A percentile compares a stretch with the other conserved stretches of the same genome.
Conservation (phyloP, 1,140 invertebrate genomes). For the Campodea augens region DNA sequence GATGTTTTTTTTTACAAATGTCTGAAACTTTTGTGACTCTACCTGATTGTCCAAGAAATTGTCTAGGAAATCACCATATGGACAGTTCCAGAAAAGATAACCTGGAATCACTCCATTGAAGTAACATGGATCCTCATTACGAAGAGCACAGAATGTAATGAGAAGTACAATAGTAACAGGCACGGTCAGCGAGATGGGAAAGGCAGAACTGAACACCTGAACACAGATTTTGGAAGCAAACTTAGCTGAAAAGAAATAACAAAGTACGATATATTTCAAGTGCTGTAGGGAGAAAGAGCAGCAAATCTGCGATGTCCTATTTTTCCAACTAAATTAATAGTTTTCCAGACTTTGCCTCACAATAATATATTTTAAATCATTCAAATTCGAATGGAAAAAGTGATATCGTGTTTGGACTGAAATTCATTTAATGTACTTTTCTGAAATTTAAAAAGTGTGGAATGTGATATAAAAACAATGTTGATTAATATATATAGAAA, state of each 20-base stretch:
- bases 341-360: too few relatives aligned
- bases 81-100: slow-evolving; percentile 16
- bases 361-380: neutral
- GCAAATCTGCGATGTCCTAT: too few relatives aligned
- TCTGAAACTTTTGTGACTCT: neutral
- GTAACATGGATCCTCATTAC: slow-evolving; percentile 13
- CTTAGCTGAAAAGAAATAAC: slow-evolving; percentile 15
- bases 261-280: too few relatives aligned
- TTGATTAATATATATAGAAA: too few relatives aligned
- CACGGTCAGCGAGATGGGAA: slow-evolving; percentile 23
- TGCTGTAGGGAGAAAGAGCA: too few relatives aligned
- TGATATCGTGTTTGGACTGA: too few relatives aligned
- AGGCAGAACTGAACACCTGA: slow-evolving; percentile 23
- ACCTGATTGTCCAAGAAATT: slow-evolving; percentile 10
- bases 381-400: neutral
- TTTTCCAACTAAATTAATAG: too few relatives aligned
- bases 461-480: too few relatives aligned
- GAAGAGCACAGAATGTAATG: slow-evolving; percentile 14
- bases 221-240: slow-evolving; percentile 19
- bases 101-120: slow-evolving; percentile 14
- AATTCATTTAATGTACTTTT: too few relatives aligned
- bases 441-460: too few relatives aligned
- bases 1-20: too few relatives aligned
- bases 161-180: slow-evolving; percentile 21
- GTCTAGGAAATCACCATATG: slow-evolving; percentile 10